Conservation (phyloP, 2,113 vertebrate genomes). For the Salvator merianae region DNA sequence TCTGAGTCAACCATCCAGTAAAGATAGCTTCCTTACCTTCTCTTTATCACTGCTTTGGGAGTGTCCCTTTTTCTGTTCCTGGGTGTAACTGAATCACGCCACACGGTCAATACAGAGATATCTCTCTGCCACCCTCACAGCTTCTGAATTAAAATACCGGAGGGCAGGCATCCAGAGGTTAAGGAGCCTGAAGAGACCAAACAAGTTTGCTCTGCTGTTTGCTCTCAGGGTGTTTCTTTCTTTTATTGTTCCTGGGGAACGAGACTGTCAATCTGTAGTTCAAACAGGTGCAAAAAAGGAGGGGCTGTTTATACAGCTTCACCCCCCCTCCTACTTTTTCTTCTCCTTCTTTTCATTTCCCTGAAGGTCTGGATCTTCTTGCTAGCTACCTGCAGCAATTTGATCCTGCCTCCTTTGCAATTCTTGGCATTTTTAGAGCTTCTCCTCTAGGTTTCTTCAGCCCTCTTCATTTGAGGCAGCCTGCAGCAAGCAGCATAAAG, state of each 20-base stretch:
- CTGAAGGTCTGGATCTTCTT: background rate
- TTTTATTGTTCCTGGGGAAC: background rate
- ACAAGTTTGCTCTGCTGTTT: slow-evolving; percentile 50
- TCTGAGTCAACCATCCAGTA: background rate
- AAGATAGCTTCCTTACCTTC: background rate
- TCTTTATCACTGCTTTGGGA: background rate
- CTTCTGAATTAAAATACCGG: background rate
- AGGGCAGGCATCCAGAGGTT: background rate
- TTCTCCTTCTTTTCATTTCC: rapidly evolving
- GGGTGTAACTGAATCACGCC: background rate
- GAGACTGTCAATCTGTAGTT: background rate
- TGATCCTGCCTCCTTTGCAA: background rate
- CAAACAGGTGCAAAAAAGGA: background rate
- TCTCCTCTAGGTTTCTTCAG: background rate
- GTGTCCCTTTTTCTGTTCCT: background rate
- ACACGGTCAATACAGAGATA: background rate
- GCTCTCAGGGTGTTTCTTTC: slow-evolving; percentile 62
- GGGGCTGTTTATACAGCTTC: background rate
- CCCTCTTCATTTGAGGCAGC: background rate
- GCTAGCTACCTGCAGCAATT: background rate
- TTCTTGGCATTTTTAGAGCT: background rate
- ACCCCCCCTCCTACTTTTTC: background rate
- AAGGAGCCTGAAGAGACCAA: rapidly evolving
- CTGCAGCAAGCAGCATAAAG: background rate
- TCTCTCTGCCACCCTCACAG: background rate